A percentile compares a stretch with the other conserved stretches of the same genome.
Conservation (phyloP, 35 echinoderm and acorn worm species). For the Strongylocentrotus purpuratus region DNA sequence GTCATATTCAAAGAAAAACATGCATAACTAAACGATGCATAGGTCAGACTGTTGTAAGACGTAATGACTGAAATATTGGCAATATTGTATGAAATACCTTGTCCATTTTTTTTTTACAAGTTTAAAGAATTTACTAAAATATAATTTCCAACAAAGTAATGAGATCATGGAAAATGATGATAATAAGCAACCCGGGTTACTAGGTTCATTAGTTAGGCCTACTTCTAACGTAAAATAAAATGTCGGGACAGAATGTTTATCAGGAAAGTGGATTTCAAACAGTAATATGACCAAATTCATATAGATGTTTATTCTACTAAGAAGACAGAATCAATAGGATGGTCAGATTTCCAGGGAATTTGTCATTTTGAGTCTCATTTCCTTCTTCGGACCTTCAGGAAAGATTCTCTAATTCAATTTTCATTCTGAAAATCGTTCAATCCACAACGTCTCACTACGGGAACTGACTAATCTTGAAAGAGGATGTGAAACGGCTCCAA, state of each 20-base stretch:
- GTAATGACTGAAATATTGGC: too few species aligned
- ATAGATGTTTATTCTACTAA: neutral
- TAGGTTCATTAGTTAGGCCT: too few species aligned
- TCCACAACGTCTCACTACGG: neutral
- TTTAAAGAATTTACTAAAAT: too few species aligned
- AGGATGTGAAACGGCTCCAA: neutral
- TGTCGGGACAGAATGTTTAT: too few species aligned
- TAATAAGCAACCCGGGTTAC: too few species aligned
- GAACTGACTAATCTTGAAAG: neutral
- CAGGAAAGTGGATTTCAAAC: too few species aligned
- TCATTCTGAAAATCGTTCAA: constrained; percentile 4
- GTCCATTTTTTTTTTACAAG: too few species aligned
- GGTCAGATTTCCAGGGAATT: neutral
- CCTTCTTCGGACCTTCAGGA: constrained; percentile 5
- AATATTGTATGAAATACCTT: too few species aligned
- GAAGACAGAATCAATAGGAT: neutral
- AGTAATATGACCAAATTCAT: neutral
- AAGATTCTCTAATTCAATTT: constrained; percentile 9
- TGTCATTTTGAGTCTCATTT: neutral
- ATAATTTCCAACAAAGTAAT: too few species aligned
- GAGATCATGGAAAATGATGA: too few species aligned
- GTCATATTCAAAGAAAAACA: neutral
- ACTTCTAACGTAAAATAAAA: too few species aligned
- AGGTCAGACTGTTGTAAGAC: neutral
- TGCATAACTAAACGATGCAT: neutral